Conservation (phyloP, 2,888 invertebrate species). For the Rhimphoctona megacephalus region DNA sequence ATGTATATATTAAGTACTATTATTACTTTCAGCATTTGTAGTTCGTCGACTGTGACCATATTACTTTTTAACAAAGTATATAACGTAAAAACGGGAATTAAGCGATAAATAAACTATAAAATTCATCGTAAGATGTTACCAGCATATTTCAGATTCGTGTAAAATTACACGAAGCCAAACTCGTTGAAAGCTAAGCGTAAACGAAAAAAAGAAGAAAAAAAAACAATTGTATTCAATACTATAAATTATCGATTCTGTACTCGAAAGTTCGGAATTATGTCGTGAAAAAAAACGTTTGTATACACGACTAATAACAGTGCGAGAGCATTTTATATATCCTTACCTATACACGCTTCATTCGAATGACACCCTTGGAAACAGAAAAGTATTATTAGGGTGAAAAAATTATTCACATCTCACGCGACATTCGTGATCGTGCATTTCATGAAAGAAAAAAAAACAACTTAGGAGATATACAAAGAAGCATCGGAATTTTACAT, state of each 20-base stretch:
- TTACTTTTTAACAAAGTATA: slow-evolving; percentile 35
- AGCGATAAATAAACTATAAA: neutral
- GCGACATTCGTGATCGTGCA: slow-evolving; percentile 22
- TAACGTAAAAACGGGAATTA: neutral
- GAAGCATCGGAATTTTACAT: slow-evolving; percentile 58
- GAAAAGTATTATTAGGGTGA: slow-evolving; percentile 34
- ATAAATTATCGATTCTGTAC: slow-evolving; percentile 17
- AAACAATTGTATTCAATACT: neutral
- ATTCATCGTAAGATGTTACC: slow-evolving; percentile 14
- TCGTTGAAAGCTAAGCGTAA: slow-evolving; percentile 20
- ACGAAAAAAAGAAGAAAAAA: neutral
- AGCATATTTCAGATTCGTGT: slow-evolving; percentile 15
- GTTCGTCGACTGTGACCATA: slow-evolving; percentile 40
- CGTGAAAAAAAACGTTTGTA: slow-evolving; percentile 23
- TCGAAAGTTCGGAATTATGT: slow-evolving; percentile 28
- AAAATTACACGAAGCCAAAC: slow-evolving; percentile 8
- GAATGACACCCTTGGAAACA: slow-evolving; percentile 18
- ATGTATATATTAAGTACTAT: slow-evolving; percentile 59
- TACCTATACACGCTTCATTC: slow-evolving; percentile 24
- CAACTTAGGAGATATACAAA: slow-evolving; percentile 35
- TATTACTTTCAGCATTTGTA: slow-evolving; percentile 40
- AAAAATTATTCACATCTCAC: slow-evolving; percentile 31
- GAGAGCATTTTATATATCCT: slow-evolving; percentile 42
- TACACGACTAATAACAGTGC: slow-evolving; percentile 13
- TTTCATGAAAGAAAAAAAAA: slow-evolving; percentile 59